These are phyloP conservation scores for Sminthurinus aureus DNA, from an alignment of 2,888 invertebrate species.

Conservation along the genomic window DNA sequence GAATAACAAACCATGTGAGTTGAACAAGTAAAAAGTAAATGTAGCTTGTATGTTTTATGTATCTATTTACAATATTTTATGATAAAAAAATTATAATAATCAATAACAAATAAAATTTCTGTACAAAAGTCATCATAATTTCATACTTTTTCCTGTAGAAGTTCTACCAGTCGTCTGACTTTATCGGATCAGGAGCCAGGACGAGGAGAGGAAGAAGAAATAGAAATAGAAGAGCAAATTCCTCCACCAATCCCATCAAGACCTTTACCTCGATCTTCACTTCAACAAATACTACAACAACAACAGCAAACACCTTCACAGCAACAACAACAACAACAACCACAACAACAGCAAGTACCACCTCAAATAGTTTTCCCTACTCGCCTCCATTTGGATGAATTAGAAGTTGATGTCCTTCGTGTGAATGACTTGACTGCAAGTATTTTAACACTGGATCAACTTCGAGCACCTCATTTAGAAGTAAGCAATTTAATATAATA, in stretches of 20 bases:
- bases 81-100: too few relatives aligned
- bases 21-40: not conserved
- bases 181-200: slow-evolving; percentile 43
- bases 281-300: not conserved
- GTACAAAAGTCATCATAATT: not conserved
- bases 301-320: slow-evolving; percentile 23
- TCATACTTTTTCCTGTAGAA: slow-evolving; percentile 26
- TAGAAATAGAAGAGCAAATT: slow-evolving; percentile 11
- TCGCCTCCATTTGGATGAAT: slow-evolving; percentile 55
- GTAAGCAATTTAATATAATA: slow-evolving; percentile 35
- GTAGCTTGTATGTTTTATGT: not conserved
- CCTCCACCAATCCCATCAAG: slow-evolving; percentile 39
- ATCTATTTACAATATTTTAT: too few relatives aligned
- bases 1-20: not conserved
- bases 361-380: slow-evolving; percentile 53
- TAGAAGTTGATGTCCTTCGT: slow-evolving; percentile 58
- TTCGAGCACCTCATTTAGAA: slow-evolving; percentile 55
- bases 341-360: slow-evolving; percentile 11
- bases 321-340: slow-evolving; percentile 25
- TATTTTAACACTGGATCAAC: slow-evolving; percentile 50
- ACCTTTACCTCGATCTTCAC: slow-evolving; percentile 35
- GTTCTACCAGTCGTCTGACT: slow-evolving; percentile 50
- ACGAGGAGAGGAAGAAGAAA: not conserved
- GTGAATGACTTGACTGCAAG: slow-evolving; percentile 57
- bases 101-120: not conserved